phyloP scores from a whole-genome alignment of 2,113 vertebrate species.

The Myrmecobius fasciatus region DNA sequence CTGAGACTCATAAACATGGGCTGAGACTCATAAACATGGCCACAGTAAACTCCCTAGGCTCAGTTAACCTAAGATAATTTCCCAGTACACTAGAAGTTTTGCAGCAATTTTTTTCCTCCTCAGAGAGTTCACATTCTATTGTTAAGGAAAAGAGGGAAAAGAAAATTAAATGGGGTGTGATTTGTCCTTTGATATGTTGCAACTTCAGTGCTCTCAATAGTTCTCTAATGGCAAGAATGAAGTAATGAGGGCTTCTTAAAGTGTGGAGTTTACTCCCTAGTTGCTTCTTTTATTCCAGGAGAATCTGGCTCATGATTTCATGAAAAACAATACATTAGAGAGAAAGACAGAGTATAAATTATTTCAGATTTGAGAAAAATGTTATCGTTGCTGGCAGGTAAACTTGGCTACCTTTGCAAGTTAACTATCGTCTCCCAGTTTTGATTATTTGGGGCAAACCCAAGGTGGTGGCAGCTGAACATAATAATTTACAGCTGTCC shows the following conservation, averaged over 20 bases:
- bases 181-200: neutral
- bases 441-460: slow-evolving; percentile 24
- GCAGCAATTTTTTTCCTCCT: neutral
- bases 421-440: neutral
- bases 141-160: neutral
- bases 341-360: neutral
- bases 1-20: neutral
- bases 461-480: neutral
- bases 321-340: neutral
- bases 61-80: neutral
- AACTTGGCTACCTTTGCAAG: slow-evolving; percentile 15
- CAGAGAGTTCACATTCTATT: neutral
- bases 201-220: neutral
- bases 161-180: neutral
- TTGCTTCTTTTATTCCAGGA: neutral
- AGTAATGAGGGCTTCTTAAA: neutral
- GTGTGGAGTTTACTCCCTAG: neutral
- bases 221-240: slow-evolving; percentile 10
- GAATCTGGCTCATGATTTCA: neutral
- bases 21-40: neutral
- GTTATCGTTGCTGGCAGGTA: slow-evolving; percentile 38
- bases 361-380: neutral
- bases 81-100: neutral
- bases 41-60: neutral
- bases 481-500: slow-evolving; percentile 61